Evolutionary conservation across 1,140 invertebrate genomes (phyloP), one percentile per base, ranked within the genome.

Genomic region (Drosophila mojavensis): DNA sequence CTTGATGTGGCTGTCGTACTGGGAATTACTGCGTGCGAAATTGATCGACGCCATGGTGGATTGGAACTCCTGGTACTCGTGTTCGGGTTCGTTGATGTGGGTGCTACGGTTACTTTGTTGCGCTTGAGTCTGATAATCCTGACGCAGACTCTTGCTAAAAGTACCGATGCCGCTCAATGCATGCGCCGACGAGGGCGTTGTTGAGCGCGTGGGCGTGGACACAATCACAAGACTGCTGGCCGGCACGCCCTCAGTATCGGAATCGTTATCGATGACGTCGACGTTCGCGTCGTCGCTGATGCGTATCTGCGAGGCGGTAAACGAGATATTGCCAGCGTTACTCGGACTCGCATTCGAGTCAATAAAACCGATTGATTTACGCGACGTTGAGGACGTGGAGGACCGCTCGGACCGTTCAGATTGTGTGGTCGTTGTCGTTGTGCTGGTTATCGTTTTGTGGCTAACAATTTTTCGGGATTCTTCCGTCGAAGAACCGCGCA

Each of bases 1-100:
- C 69, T 95, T 95, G 91, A 97, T 97, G 93, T 97, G 96, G n/a
- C 95, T 95, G 91, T 97, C 97, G 92, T 96, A 97, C 91, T 97
- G 95, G 77, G 95, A 96, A 91, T 95, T 95, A 92, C 95, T 96
- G 79, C 95, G 93, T 41, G 94, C 92, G 77, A 94, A 95, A 56
- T 96, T 94, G 91, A 94, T 94, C 79, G 91, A 92, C 60, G 91
- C 91, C 91, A 92, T 92, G 58, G 91, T 92, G 78, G 91, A 91
- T 83, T 92, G 91, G 78, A 91, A 91, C 62, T 92, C 91, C 26
- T 94, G 94, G 13, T 93, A 92, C 17, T 94, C 93, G 72, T 94
- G 64, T 47, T 84, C 81, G 63, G 30, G 17, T 77, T 86, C 93
- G 79, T 93, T 94, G 36, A 11, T 39, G 93, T 67, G 94, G 13